These are phyloP conservation scores for Muscicapa adusta DNA, from an alignment of 2,113 vertebrate species.

Conservation along the genomic window DNA sequence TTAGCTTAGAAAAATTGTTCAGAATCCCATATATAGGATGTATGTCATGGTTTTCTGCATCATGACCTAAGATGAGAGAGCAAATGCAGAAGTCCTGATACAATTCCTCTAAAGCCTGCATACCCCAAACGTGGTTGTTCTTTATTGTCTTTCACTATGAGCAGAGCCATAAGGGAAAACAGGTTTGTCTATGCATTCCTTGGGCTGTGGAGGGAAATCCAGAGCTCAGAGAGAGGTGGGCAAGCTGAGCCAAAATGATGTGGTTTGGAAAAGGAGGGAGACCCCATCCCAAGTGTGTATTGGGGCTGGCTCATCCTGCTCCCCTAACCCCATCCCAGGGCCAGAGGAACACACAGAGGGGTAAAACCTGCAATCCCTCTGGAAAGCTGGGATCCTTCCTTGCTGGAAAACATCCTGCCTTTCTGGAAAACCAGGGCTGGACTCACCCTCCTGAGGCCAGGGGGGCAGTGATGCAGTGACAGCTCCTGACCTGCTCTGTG, in stretches of 20 bases:
- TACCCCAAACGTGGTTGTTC: not conserved
- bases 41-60: not conserved
- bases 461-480: fast-evolving
- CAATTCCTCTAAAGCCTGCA: not conserved
- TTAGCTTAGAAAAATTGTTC: not conserved
- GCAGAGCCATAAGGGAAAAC: not conserved
- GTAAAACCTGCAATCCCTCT: not conserved
- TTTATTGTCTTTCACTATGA: not conserved
- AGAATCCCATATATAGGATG: not conserved
- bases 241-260: fast-evolving
- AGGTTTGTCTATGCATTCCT: not conserved
- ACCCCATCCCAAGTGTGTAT: fast-evolving
- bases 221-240: not conserved
- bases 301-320: fast-evolving
- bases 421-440: not conserved
- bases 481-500: fast-evolving
- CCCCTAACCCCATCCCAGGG: not conserved
- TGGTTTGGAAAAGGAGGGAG: not conserved
- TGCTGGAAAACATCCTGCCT: not conserved
- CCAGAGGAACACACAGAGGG: not conserved
- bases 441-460: not conserved
- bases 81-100: not conserved
- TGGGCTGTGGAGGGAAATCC: not conserved
- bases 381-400: not conserved
- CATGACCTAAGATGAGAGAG: not conserved